Conservation (phyloP, 1,140 invertebrate genomes). For the Leguminivora glycinivorella region DNA sequence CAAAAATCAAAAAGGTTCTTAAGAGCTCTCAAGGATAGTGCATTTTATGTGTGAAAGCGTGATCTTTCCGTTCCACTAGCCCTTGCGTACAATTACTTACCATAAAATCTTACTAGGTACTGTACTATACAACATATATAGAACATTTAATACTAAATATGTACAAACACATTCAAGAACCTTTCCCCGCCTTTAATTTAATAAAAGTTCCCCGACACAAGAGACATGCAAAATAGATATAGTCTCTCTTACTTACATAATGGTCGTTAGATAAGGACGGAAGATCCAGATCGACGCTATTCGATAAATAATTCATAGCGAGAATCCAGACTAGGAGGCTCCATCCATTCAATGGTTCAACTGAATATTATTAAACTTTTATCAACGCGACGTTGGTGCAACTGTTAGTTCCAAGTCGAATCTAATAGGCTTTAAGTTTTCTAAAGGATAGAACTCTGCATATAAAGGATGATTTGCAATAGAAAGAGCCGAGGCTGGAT, state of each 20-base stretch:
- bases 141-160: not conserved
- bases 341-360: not conserved
- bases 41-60: too few species aligned
- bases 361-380: not conserved
- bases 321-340: not conserved
- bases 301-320: conserved; percentile 19
- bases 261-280: not conserved
- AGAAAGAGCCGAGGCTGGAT: too few species aligned
- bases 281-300: conserved; percentile 2
- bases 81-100: too few species aligned
- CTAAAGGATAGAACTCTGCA: not conserved
- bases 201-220: not conserved
- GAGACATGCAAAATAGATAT: not conserved
- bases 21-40: too few species aligned
- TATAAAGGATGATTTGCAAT: too few species aligned
- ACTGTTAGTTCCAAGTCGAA: not conserved
- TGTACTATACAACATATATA: too few species aligned
- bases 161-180: not conserved
- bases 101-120: not conserved
- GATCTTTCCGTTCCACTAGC: too few species aligned
- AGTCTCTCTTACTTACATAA: conserved; percentile 16
- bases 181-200: not conserved
- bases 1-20: too few species aligned
- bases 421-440: not conserved
- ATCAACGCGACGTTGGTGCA: not conserved